A percentile compares a stretch with the other conserved stretches of the same genome.
These are phyloP conservation scores for Eulemur macaco DNA, from an alignment of 2,113 vertebrate species.

Conservation along the genomic window DNA sequence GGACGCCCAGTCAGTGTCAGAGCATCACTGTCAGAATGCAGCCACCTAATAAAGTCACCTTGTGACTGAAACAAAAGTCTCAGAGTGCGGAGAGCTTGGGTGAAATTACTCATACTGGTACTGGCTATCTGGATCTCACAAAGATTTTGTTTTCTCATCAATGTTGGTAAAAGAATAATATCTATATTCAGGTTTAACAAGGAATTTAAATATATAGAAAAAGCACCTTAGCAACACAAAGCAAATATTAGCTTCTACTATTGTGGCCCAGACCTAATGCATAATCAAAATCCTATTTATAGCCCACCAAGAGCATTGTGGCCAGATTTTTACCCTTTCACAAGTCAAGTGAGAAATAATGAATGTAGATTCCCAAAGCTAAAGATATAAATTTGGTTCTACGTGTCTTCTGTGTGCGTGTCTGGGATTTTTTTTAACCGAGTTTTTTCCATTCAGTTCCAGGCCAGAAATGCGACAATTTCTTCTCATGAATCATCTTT, in stretches of 20 bases:
- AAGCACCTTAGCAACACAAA: slow-evolving; percentile 1
- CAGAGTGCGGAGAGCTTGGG: background rate
- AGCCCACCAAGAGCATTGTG: slow-evolving; percentile 35
- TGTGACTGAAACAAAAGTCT: background rate
- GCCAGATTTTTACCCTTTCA: slow-evolving; percentile 46
- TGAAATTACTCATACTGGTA: background rate
- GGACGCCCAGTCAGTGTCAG: background rate
- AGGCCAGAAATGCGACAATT: slow-evolving; percentile 67
- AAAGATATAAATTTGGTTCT: slow-evolving; percentile 66
- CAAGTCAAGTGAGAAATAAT: slow-evolving; percentile 64
- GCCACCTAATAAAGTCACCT: background rate
- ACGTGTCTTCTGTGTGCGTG: slow-evolving; percentile 56
- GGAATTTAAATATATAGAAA: background rate
- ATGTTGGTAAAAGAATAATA: background rate
- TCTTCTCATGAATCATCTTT: slow-evolving; percentile 76
- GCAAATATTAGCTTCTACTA: slow-evolving; percentile 44
- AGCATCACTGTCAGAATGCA: background rate
- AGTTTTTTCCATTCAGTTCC: slow-evolving; percentile 65
- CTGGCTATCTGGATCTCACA: background rate
- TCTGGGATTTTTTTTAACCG: slow-evolving; percentile 57
- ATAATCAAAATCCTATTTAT: slow-evolving; percentile 47
- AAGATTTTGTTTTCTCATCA: background rate
- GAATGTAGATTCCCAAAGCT: slow-evolving; percentile 60
- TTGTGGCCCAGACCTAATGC: background rate
- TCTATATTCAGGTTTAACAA: background rate